phyloP scores from a whole-genome alignment of 2,888 invertebrate species.

The Drosophila austrosaltans region DNA sequence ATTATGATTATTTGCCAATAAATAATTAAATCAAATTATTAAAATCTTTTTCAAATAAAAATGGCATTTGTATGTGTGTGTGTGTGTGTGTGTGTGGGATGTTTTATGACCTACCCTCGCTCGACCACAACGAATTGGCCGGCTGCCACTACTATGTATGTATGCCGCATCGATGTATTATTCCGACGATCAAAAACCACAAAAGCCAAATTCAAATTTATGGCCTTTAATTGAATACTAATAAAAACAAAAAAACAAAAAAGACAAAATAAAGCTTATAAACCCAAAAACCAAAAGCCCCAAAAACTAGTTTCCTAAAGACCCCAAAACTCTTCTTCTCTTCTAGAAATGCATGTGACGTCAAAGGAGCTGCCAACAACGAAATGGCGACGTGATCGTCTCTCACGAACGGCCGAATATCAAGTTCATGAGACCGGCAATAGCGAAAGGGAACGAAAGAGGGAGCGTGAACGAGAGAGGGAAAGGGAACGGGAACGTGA shows the following conservation, averaged over 20 bases:
- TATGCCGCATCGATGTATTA: constrained; percentile 2
- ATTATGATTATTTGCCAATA: neutral
- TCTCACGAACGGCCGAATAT: constrained; percentile 84
- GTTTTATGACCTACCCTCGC: neutral
- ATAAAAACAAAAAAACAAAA: constrained; percentile 22
- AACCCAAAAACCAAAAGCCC: neutral
- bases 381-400: constrained; percentile 89
- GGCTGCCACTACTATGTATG: neutral
- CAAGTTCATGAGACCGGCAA: constrained; percentile 62
- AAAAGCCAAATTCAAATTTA: constrained; percentile 39
- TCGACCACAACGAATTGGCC: neutral
- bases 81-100: neutral
- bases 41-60: no score
- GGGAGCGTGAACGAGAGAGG: constrained; percentile 13
- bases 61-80: no score
- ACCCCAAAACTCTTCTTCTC: constrained; percentile 39
- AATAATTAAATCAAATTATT: no score
- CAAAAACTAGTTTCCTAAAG: constrained; percentile 41
- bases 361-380: constrained; percentile 87
- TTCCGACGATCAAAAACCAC: constrained; percentile 21
- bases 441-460: constrained; percentile 41
- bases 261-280: constrained; percentile 13
- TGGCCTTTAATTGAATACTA: constrained; percentile 56
- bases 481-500: constrained; percentile 16
- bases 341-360: constrained; percentile 82